Percentiles rank a stretch among this genome's conserved stretches.
Conservation (phyloP, 2,797 vertebrate species). For the Muscicapa striata region DNA sequence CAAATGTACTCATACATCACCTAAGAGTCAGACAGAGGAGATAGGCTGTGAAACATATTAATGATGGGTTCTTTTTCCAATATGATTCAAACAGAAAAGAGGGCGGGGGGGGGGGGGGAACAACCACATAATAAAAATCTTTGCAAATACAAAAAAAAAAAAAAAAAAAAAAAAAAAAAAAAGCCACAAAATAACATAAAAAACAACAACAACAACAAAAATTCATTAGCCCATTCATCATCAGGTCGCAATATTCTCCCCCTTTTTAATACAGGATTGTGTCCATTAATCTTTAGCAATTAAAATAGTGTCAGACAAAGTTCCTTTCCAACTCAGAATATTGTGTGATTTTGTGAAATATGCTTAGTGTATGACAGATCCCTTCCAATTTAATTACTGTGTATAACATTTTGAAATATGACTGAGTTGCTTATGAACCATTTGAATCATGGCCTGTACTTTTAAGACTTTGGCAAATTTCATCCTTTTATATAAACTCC, state of each 20-base stretch:
- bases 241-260: background rate
- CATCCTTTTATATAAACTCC: background rate
- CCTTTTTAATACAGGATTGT: background rate
- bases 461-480: background rate
- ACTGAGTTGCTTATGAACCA: background rate
- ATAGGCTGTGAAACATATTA: background rate
- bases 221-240: background rate
- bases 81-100: background rate
- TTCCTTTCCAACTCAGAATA: background rate
- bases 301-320: background rate
- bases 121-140: background rate
- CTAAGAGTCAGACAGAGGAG: background rate
- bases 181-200: no score
- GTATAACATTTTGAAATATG: background rate
- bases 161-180: background rate
- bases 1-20: background rate
- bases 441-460: background rate
- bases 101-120: no score
- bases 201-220: background rate
- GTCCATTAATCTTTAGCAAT: slow-evolving; percentile 9
- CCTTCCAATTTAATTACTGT: slow-evolving; percentile 14
- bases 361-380: background rate
- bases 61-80: background rate
- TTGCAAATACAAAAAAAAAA: background rate
- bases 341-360: background rate